Percentiles rank a stretch among this genome's conserved stretches.
phyloP scores from a whole-genome alignment of 2,888 invertebrate species.

The Drosophila cracens region DNA sequence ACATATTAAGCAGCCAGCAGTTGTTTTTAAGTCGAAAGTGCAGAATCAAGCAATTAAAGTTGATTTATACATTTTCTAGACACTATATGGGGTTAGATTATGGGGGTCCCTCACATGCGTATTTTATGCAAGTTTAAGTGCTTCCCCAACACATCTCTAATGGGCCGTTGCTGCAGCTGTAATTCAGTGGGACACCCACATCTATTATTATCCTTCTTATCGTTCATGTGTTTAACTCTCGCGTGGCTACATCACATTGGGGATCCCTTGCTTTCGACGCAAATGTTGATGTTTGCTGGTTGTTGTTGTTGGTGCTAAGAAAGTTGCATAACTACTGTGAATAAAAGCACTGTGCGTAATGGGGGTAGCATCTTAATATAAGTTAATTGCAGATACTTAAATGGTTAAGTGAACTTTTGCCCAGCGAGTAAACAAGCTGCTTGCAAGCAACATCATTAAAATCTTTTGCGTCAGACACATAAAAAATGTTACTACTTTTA shows the following conservation, averaged over 20 bases:
- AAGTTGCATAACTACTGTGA: conserved; percentile 49
- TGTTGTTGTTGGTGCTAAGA: conserved; percentile 6
- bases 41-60: conserved; percentile 46
- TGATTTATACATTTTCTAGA: background rate
- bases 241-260: conserved; percentile 5
- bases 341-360: conserved; percentile 9
- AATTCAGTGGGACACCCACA: background rate
- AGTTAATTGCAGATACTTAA: conserved; percentile 50
- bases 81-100: background rate
- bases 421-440: background rate
- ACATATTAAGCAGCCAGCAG: conserved; percentile 32
- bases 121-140: conserved; percentile 50
- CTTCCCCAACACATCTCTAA: conserved; percentile 14
- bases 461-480: background rate
- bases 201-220: conserved; percentile 27
- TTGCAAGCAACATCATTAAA: background rate
- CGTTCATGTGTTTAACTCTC: conserved; percentile 13
- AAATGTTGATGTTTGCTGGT: conserved; percentile 17
- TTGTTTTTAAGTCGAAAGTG: conserved; percentile 22
- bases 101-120: conserved; percentile 18
- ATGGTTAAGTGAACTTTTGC: conserved; percentile 3
- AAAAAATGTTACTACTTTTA: background rate
- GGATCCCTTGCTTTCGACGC: conserved; percentile 1
- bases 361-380: conserved; percentile 24
- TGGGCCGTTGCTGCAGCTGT: conserved; percentile 14